Percentiles rank a stretch among this genome's conserved stretches.
Evolutionary conservation across 2,113 vertebrate genomes (phyloP).

Genomic region (Myodes glareolus): DNA sequence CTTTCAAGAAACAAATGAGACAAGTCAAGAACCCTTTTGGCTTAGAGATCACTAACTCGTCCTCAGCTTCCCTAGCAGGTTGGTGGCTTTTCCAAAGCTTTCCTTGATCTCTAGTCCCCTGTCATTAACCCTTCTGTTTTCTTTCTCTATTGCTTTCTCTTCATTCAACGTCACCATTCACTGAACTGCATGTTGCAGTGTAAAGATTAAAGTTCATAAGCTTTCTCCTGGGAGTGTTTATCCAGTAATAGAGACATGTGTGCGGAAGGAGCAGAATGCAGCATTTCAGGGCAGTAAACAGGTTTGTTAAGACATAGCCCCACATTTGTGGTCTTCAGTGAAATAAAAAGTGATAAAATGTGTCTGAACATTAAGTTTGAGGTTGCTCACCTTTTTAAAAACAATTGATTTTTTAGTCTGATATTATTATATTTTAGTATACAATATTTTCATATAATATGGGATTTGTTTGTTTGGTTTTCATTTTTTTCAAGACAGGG

Average conservation of each 20-base stretch:
- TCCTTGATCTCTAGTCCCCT: neutral
- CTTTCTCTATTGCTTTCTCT: conserved; percentile 24
- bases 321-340: neutral
- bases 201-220: neutral
- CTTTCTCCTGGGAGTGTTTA: neutral
- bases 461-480: neutral
- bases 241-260: neutral
- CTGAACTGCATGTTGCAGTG: neutral
- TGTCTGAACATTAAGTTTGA: neutral
- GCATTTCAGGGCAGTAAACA: neutral
- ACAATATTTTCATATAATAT: conserved; percentile 22
- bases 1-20: conserved; percentile 94
- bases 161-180: neutral
- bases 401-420: conserved; percentile 7
- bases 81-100: conserved; percentile 74
- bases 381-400: neutral
- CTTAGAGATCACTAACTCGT: conserved; percentile 87
- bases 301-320: neutral
- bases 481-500: neutral
- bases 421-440: conserved; percentile 24
- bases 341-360: neutral
- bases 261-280: neutral
- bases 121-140: neutral
- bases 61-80: conserved; percentile 90
- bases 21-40: conserved; percentile 96